Percentiles rank a stretch among this genome's conserved stretches.
Conservation (phyloP, 2,888 invertebrate genomes). For the Mythimna ferrago region DNA sequence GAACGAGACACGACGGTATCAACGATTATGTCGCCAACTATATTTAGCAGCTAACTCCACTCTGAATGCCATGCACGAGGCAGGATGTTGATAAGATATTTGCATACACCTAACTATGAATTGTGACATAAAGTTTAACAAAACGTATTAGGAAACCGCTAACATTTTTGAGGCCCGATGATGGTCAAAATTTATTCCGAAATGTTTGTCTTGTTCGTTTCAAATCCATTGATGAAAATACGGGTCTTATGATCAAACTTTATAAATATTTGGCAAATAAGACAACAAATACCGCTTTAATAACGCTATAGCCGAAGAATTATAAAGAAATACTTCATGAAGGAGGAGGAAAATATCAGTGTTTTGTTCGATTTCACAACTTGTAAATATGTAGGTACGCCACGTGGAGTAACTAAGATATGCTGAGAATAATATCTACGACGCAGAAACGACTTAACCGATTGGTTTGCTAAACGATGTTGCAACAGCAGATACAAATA, state of each 20-base stretch:
- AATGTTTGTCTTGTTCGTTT: not conserved
- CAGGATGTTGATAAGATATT: constrained; percentile 87
- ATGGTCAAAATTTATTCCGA: not conserved
- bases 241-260: not conserved
- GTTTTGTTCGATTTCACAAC: constrained; percentile 22
- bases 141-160: constrained; percentile 47
- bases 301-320: not conserved
- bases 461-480: constrained; percentile 35
- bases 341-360: constrained; percentile 10
- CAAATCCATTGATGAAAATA: not conserved
- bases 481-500: constrained; percentile 46
- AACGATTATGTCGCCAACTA: constrained; percentile 73
- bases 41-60: constrained; percentile 75
- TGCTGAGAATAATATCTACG: constrained; percentile 17
- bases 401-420: constrained; percentile 10
- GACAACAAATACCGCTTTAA: not conserved
- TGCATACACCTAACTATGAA: constrained; percentile 78
- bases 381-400: not conserved
- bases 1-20: constrained; percentile 69
- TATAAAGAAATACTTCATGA: not conserved
- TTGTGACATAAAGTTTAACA: constrained; percentile 58
- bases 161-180: constrained; percentile 25
- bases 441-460: constrained; percentile 36
- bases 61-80: constrained; percentile 80
- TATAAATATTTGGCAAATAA: not conserved